Evolutionary conservation across 2,888 invertebrate species (phyloP), one percentile per base, ranked within the genome.

Genomic region (Amphipoea lucens): DNA sequence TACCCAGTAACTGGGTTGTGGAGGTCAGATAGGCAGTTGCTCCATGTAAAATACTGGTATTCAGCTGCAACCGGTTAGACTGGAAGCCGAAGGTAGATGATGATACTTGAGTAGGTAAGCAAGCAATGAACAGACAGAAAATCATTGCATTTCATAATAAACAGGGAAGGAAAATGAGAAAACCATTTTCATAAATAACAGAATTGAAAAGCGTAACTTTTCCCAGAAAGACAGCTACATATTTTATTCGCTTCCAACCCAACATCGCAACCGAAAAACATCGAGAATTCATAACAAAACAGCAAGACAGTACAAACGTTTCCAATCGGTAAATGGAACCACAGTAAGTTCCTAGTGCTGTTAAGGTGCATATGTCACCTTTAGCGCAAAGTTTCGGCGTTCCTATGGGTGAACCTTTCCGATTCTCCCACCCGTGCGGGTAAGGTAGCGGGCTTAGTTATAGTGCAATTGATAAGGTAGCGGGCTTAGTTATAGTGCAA

Each of bases 341-440:
- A 83, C 89, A 87, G 85, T 89, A 90, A 90, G 90, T 84, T 89
- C 80, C 85, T 74, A 83, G 85, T 80, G 76, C 87, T 79, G 85
- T 89, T 89, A 89, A 90, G 91, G 91, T 91, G 91, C 90, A 92
- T 88, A 90, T 92, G 92, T 92, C 92, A 92, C 91, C 91, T 91
- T 90, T 90, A 90, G 89, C 88, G 88, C 81, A 87, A 91, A 92
- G 91, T 92, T 91, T 76, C 62, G 66, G 76, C 57, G 74, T 85
- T 78, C 80, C 88, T 81, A 85, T 82, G 86, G 83, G 80, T 85
- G 78, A 83, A 79, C 76, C 81, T 75, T 80, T 75, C 74, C 74
- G 68, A 62, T 76, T 63, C 48, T 4, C 20, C 45, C 48, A 62
- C 51, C 20, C 57, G 76, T 4, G 36, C 20, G 1, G 1, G 20